A percentile compares a stretch with the other conserved stretches of the same genome.
Conservation (phyloP, 2,888 invertebrate genomes). For the Osmoderma eremita region DNA sequence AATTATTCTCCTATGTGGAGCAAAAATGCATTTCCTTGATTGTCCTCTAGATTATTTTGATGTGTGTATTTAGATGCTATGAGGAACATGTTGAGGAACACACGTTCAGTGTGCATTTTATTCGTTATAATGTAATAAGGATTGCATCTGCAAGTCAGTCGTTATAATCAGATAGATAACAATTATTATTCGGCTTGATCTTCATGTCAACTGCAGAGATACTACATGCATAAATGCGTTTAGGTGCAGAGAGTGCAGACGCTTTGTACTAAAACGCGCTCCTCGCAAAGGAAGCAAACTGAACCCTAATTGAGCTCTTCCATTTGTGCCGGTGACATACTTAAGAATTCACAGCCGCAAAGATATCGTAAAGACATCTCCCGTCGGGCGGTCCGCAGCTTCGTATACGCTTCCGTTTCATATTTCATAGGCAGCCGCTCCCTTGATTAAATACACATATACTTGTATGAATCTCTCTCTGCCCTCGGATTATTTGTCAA, state of each 20-base stretch:
- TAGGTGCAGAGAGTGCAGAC: too few species aligned
- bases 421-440: conserved; percentile 20
- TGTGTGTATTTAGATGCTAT: too few species aligned
- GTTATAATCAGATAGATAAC: neutral
- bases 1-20: too few species aligned
- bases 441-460: conserved; percentile 22
- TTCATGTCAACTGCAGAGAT: conserved; percentile 2
- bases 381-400: conserved; percentile 4
- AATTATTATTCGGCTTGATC: neutral
- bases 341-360: conserved; percentile 28
- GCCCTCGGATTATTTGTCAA: conserved; percentile 22
- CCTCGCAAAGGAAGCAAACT: conserved; percentile 2
- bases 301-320: conserved; percentile 29
- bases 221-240: neutral
- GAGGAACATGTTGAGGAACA: too few species aligned
- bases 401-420: conserved; percentile 19
- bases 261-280: neutral
- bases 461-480: conserved; percentile 9
- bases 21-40: too few species aligned
- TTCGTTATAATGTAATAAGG: too few species aligned
- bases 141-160: too few species aligned
- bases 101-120: too few species aligned
- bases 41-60: too few species aligned
- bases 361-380: conserved; percentile 17
- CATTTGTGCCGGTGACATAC: conserved; percentile 28